phyloP scores from a whole-genome alignment of 2,888 invertebrate species.

The Patella pellucida region DNA sequence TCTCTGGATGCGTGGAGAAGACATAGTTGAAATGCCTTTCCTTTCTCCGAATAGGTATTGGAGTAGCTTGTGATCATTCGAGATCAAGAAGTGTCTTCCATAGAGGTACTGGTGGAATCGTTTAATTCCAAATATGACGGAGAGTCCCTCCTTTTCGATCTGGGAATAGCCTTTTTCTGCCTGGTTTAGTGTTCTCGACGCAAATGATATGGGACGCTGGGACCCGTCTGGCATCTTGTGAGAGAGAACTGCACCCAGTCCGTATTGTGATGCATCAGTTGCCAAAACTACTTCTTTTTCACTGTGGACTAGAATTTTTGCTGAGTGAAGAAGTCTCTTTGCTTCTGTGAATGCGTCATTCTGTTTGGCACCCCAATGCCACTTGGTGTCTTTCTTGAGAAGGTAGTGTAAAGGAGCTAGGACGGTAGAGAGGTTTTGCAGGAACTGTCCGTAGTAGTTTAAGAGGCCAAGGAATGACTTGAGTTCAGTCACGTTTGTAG shows the following conservation, averaged over 20 bases:
- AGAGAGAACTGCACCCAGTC: constrained; percentile 1
- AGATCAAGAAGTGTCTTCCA: background rate
- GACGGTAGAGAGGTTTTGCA: constrained; percentile 14
- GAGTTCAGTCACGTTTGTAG: constrained; percentile 45
- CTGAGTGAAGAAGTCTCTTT: constrained; percentile 40
- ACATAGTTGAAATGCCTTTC: constrained; percentile 3
- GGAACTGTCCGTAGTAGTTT: constrained; percentile 9
- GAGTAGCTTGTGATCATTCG: constrained; percentile 11
- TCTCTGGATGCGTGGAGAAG: background rate
- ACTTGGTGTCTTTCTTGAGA: constrained; percentile 34
- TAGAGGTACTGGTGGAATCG: background rate
- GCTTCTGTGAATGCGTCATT: constrained; percentile 33
- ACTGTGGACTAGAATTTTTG: constrained; percentile 46
- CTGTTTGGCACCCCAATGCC: constrained; percentile 32
- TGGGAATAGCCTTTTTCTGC: background rate
- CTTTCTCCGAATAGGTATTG: background rate
- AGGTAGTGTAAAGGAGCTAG: constrained; percentile 25
- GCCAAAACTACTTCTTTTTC: constrained; percentile 33
- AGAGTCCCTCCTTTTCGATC: constrained; percentile 3
- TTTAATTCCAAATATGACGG: background rate
- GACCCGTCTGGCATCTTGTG: background rate
- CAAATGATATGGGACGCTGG: constrained; percentile 7
- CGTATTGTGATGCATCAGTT: constrained; percentile 6
- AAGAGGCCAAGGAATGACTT: constrained; percentile 34
- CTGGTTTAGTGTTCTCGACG: background rate